Evolutionary conservation across 2,888 invertebrate genomes (phyloP), one percentile per base, ranked within the genome.

Genomic region (Patella depressa): DNA sequence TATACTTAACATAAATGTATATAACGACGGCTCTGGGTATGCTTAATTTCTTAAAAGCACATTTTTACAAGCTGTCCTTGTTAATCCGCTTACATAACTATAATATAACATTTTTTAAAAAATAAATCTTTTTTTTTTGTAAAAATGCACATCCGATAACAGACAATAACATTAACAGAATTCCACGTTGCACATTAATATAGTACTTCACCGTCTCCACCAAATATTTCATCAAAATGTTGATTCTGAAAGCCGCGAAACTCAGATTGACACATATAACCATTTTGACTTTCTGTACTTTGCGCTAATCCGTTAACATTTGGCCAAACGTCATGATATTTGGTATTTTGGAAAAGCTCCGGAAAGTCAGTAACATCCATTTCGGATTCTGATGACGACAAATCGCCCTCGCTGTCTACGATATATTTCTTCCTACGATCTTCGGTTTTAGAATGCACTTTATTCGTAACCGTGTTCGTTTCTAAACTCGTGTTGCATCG

Each of bases 201-300:
- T 65, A 65, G 24, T 24, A 65, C 65, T 14, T 65, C 65, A 45
- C 45, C 45, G 14, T 65, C 65, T 24, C 65, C 24, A 24, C 65
- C 65, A 65, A 65, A 65, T 65, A 65, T 65, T 24, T 65, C 65
- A 24, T 65, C 65, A 24, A 65, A 65, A 65, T 65, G 65, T 65
- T 65, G 65, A 65, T 65, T 65, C 24, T 65, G 65, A 65, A 65
- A 65, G 24, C 24, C 24, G 24, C 65, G 24, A 24, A 24, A 19
- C 24, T 65, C 65, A 24, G 65, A 65, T 65, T 24, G 65, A 65
- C 65, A 65, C 65, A 65, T 24, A 65, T 65, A 65, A 9, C 19
- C 19, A 24, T 19, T 65, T 65, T 11, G 19, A 19, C 19, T 65
- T 19, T 65, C 24, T 24, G 65, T 65, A 65, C 19, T 65, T 65